Conservation (phyloP, 1,140 invertebrate species). For the Brachionus asplanchnoidis region DNA sequence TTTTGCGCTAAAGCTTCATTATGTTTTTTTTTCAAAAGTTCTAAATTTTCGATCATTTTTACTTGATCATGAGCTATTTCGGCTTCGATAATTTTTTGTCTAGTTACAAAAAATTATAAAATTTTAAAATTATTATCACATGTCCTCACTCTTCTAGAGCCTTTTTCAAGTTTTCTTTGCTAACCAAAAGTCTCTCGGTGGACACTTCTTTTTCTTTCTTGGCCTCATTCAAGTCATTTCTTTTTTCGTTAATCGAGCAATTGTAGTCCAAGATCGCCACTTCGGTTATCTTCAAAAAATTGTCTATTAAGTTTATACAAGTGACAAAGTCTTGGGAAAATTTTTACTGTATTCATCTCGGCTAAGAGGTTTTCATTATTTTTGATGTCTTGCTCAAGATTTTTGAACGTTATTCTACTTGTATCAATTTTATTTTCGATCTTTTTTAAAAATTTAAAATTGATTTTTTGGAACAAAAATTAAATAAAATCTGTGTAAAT, state of each 20-base stretch:
- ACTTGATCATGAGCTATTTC: background rate
- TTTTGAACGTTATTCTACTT: background rate
- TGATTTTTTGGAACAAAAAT: background rate
- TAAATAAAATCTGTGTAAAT: no score
- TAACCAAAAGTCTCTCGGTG: background rate
- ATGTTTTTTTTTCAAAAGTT: background rate
- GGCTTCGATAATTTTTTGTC: background rate
- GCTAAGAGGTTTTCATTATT: background rate
- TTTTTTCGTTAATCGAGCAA: background rate
- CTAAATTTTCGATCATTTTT: slow-evolving; percentile 1
- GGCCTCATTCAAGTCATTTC: background rate
- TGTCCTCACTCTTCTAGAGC: background rate
- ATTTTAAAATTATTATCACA: no score
- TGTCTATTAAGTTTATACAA: background rate
- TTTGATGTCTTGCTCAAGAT: slow-evolving; percentile 27
- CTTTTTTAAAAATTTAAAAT: background rate
- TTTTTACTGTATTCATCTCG: background rate
- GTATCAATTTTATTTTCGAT: slow-evolving; percentile 24
- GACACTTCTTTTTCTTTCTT: background rate
- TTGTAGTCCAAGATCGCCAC: background rate
- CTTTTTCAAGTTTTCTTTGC: background rate
- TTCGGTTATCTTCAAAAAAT: background rate
- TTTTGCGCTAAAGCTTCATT: background rate
- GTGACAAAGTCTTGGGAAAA: background rate
- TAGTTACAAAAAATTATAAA: background rate